These are phyloP conservation scores for Urocolius indicus DNA, from an alignment of 2,113 vertebrate species.

Conservation along the genomic window DNA sequence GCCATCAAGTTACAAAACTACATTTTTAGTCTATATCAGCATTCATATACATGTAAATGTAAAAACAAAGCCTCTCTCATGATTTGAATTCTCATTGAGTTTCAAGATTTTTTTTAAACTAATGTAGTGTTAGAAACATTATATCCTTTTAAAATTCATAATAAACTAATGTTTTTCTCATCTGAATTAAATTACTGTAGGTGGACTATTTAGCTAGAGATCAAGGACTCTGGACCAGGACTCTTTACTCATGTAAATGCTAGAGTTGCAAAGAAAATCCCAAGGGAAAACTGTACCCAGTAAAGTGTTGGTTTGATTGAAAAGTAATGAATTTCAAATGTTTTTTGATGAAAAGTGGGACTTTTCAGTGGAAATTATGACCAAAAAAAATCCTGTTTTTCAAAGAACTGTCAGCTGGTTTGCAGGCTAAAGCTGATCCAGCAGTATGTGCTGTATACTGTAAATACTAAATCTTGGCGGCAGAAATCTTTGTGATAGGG, in stretches of 20 bases:
- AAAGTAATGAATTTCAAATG: background rate
- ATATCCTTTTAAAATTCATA: background rate
- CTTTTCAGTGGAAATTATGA: background rate
- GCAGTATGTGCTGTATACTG: background rate
- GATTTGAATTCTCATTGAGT: background rate
- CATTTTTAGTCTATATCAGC: background rate
- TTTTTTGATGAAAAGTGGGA: background rate
- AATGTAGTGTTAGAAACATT: background rate
- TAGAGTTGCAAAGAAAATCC: background rate
- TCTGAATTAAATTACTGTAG: background rate
- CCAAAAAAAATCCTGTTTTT: background rate
- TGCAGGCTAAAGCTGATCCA: slow-evolving; percentile 10
- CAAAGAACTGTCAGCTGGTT: background rate
- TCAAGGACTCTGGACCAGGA: background rate
- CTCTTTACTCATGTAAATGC: background rate
- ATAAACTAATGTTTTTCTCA: background rate
- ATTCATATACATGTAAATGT: background rate
- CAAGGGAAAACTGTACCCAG: background rate
- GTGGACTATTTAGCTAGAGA: background rate
- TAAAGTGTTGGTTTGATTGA: background rate
- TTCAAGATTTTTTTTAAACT: background rate
- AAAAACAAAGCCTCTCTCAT: background rate
- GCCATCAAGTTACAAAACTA: background rate
- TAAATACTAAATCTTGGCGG: background rate
- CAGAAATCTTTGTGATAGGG: slow-evolving; percentile 33